A percentile compares a stretch with the other conserved stretches of the same genome.
Evolutionary conservation across 2,797 vertebrate genomes (phyloP).

Genomic region (Rhincodon typus): DNA sequence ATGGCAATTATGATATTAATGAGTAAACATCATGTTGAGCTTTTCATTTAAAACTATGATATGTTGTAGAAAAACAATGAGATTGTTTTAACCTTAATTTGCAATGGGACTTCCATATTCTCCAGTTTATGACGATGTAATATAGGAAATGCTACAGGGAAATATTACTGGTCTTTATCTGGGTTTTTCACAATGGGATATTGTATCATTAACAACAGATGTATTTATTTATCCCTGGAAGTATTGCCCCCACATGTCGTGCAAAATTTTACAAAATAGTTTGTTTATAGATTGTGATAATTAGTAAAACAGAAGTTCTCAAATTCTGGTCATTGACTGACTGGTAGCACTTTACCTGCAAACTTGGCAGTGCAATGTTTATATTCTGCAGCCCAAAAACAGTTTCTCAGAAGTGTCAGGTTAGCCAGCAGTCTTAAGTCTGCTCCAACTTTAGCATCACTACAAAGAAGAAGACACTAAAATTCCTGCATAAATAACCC

Average conservation of each 20-base stretch:
- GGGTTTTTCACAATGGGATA: background rate
- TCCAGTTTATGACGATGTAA: background rate
- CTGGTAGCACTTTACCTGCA: background rate
- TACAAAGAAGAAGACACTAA: background rate
- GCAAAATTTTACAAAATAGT: background rate
- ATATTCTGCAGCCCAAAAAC: background rate
- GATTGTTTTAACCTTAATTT: background rate
- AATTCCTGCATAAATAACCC: background rate
- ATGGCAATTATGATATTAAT: background rate
- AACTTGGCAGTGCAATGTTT: background rate
- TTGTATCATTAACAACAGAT: background rate
- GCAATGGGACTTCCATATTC: background rate
- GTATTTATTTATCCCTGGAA: background rate
- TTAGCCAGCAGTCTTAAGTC: background rate
- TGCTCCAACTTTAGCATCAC: background rate
- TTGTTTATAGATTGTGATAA: background rate
- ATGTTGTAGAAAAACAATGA: background rate
- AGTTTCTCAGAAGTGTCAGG: background rate
- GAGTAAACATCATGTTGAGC: background rate
- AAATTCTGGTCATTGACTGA: background rate
- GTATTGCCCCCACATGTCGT: background rate
- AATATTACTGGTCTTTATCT: background rate
- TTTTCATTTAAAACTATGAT: conserved; percentile 16
- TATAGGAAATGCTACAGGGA: background rate
- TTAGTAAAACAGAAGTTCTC: background rate